Evolutionary conservation across 2,113 vertebrate genomes (phyloP).

Genomic region (Castor canadensis): DNA sequence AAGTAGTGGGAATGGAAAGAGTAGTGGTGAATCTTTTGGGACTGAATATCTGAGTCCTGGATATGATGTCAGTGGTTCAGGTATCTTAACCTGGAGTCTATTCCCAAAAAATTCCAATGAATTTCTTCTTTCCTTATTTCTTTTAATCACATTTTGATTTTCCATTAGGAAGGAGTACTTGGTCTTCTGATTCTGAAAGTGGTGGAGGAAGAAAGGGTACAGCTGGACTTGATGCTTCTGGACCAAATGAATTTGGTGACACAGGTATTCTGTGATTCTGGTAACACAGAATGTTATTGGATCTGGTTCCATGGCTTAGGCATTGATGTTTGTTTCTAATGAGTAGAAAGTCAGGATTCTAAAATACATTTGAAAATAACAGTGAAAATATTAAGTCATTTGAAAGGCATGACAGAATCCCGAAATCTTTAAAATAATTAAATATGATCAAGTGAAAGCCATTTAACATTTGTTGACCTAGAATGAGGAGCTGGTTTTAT

Average conservation of each 20-base stretch:
- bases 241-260: neutral
- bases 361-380: neutral
- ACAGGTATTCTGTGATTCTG: neutral
- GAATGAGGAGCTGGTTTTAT: neutral
- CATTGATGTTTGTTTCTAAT: neutral
- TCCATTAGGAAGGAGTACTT: conserved; percentile 12
- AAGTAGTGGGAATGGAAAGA: neutral
- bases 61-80: neutral
- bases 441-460: neutral
- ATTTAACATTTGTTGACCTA: neutral
- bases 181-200: conserved; percentile 31
- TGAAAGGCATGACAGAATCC: neutral
- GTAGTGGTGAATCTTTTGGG: neutral
- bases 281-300: neutral
- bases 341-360: neutral
- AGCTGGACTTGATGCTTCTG: neutral
- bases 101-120: neutral
- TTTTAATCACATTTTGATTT: conserved; percentile 43
- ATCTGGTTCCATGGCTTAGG: neutral
- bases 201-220: neutral
- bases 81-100: neutral
- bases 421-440: neutral
- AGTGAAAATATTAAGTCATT: neutral
- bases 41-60: neutral
- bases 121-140: neutral